These are phyloP conservation scores for Eurypyga helias DNA, from an alignment of 2,113 vertebrate species.

Conservation along the genomic window DNA sequence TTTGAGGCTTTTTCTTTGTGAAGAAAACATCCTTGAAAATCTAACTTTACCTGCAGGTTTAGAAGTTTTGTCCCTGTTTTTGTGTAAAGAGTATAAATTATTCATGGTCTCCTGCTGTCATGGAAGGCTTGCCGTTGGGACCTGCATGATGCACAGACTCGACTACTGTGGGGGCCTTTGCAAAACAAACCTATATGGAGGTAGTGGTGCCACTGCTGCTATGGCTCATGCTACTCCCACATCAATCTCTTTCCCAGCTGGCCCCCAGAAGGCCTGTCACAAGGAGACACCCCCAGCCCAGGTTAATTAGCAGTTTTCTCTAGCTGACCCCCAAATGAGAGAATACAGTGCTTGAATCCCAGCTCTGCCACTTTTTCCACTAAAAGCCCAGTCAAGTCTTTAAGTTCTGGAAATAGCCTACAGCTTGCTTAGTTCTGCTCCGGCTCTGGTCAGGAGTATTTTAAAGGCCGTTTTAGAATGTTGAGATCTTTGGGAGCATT, in stretches of 20 bases:
- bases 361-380: not conserved
- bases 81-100: conserved; percentile 45
- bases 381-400: not conserved
- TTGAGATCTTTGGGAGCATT: not conserved
- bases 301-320: conserved; percentile 17
- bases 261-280: conserved; percentile 1
- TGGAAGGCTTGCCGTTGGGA: not conserved
- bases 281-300: not conserved
- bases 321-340: not conserved
- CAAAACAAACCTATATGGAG: not conserved
- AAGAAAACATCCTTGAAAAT: conserved; percentile 47
- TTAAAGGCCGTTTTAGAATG: not conserved
- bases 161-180: not conserved
- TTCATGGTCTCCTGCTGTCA: not conserved
- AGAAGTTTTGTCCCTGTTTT: conserved; percentile 46
- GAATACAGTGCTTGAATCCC: not conserved
- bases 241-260: not conserved
- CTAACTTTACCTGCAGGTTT: conserved; percentile 23
- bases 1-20: conserved; percentile 34
- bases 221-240: not conserved
- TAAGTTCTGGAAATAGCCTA: conserved; percentile 24
- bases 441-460: not conserved
- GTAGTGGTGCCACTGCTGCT: not conserved
- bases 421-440: conserved; percentile 11
- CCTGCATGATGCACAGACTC: not conserved